These are phyloP conservation scores for Oncorhynchus kisutch DNA, from an alignment of 2,113 vertebrate species.

Conservation along the genomic window DNA sequence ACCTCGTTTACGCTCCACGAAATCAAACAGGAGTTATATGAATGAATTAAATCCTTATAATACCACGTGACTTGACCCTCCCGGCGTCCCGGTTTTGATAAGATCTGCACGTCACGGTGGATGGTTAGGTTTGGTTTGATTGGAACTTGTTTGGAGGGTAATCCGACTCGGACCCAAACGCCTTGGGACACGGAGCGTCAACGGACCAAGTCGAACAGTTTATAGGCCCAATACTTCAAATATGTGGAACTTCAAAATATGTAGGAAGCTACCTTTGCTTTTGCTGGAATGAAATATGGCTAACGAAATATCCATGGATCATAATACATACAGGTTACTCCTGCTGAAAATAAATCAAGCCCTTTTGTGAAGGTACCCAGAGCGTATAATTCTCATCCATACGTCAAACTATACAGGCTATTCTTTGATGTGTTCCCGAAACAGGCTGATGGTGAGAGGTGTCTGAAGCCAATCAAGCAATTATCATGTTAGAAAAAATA, in stretches of 20 bases:
- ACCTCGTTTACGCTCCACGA: background rate
- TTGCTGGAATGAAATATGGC: background rate
- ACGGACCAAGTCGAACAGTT: slow-evolving; percentile 8
- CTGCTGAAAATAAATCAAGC: background rate
- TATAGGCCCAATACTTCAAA: slow-evolving; percentile 31
- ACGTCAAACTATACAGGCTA: background rate
- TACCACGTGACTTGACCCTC: background rate
- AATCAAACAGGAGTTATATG: slow-evolving; percentile 1
- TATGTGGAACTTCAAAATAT: slow-evolving; percentile 22
- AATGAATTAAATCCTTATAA: background rate
- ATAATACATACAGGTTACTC: background rate
- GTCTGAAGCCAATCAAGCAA: background rate
- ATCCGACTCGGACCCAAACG: slow-evolving; percentile 30
- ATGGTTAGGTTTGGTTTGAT: slow-evolving; percentile 44
- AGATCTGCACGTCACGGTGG: slow-evolving; percentile 38
- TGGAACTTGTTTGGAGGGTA: slow-evolving; percentile 50
- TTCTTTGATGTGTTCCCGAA: background rate
- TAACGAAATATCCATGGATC: background rate
- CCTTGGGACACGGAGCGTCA: background rate
- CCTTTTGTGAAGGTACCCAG: background rate
- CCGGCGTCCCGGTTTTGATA: slow-evolving; percentile 21
- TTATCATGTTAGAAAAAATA: background rate
- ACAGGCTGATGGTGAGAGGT: background rate
- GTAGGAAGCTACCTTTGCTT: background rate
- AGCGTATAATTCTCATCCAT: background rate